These are phyloP conservation scores for Ennomos erosarius DNA, from an alignment of 2,888 invertebrate genomes.

Conservation along the genomic window DNA sequence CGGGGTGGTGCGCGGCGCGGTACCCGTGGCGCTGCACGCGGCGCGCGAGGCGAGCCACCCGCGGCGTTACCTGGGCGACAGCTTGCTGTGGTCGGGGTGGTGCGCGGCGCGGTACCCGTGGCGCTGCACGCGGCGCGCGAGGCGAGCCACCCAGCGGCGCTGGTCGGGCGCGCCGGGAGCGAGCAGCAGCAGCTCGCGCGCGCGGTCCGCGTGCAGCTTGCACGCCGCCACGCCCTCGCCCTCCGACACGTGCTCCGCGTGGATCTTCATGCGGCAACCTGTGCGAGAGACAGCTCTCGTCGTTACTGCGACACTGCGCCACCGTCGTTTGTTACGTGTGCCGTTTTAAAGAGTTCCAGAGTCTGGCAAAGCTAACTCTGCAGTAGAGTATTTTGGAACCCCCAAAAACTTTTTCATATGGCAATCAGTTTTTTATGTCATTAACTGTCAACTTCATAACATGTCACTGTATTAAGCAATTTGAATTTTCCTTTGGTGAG, in stretches of 20 bases:
- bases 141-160: constrained; percentile 95
- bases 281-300: constrained; percentile 15
- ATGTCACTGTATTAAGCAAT: too few species aligned
- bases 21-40: constrained; percentile 91
- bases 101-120: constrained; percentile 80
- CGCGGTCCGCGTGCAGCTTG: constrained; percentile 98
- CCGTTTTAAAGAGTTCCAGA: too few species aligned
- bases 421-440: too few species aligned
- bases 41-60: constrained; percentile 88
- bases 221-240: constrained; percentile 94
- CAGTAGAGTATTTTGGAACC: too few species aligned
- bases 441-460: too few species aligned
- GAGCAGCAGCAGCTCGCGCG: constrained; percentile 96
- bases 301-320: too few species aligned
- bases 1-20: constrained; percentile 78
- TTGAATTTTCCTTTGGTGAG: too few species aligned
- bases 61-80: constrained; percentile 7
- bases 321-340: too few species aligned
- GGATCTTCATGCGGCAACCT: constrained; percentile 98
- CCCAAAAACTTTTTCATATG: too few species aligned
- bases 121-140: constrained; percentile 96
- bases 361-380: too few species aligned
- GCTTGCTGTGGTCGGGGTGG: constrained; percentile 27
- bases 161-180: constrained; percentile 92
- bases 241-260: constrained; percentile 97